These are phyloP conservation scores for Hyperoplus lanceolatus DNA, from an alignment of 2,797 vertebrate species.

Conservation along the genomic window DNA sequence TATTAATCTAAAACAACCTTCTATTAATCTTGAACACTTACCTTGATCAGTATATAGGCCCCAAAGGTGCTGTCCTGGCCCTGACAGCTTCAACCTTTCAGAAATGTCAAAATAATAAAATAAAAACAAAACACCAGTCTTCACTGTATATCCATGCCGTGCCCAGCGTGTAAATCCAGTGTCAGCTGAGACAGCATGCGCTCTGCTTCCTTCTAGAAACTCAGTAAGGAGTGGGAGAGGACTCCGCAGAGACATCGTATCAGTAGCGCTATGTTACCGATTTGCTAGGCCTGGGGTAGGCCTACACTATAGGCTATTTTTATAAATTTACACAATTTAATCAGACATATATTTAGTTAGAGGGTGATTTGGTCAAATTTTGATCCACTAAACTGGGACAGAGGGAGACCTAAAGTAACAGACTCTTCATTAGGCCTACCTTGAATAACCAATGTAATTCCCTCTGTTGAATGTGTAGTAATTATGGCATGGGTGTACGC, in stretches of 20 bases:
- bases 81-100: conserved; percentile 10
- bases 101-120: not conserved
- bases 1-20: not conserved
- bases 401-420: conserved; percentile 35
- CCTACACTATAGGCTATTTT: too few relatives aligned
- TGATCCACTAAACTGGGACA: rapidly evolving
- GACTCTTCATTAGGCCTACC: too few relatives aligned
- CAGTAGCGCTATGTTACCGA: not conserved
- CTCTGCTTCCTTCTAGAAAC: conserved; percentile 28
- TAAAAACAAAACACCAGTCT: not conserved
- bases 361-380: not conserved
- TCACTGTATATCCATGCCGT: conserved; percentile 1
- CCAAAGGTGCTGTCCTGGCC: not conserved
- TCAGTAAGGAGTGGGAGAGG: too few relatives aligned
- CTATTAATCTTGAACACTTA: not conserved
- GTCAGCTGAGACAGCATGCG: not conserved
- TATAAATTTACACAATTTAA: not conserved
- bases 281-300: too few relatives aligned
- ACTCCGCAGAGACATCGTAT: not conserved
- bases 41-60: conserved; percentile 23
- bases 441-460: too few relatives aligned
- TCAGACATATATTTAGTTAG: not conserved
- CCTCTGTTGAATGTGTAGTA: not conserved
- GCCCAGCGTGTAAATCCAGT: not conserved
- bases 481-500: not conserved